phyloP scores from a whole-genome alignment of 1,140 invertebrate species.

The Batillaria attramentaria region DNA sequence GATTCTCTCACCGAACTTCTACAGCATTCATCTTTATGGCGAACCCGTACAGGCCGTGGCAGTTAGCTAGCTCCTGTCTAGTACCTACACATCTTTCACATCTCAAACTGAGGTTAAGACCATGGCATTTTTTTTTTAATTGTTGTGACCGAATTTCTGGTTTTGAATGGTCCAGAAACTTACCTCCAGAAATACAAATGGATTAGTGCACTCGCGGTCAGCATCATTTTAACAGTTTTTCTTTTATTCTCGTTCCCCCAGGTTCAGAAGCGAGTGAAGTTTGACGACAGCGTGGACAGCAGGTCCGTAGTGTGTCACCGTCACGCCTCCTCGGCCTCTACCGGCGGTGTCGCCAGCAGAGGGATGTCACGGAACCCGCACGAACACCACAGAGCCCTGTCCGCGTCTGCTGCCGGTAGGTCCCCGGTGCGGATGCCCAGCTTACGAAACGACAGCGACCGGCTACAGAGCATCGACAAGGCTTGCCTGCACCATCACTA shows the following conservation, averaged over 20 bases:
- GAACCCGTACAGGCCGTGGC: too few species aligned
- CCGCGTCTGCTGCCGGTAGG: neutral
- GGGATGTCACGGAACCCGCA: neutral
- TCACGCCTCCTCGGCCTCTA: neutral
- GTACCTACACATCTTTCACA: too few species aligned
- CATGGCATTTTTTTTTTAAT: neutral
- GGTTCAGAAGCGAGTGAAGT: slow-evolving; percentile 31
- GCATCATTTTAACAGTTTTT: too few species aligned
- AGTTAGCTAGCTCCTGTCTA: too few species aligned
- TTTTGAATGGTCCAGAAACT: too few species aligned
- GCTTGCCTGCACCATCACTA: neutral
- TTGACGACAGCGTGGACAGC: slow-evolving; percentile 24
- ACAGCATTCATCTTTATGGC: too few species aligned
- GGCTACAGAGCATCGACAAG: slow-evolving; percentile 12
- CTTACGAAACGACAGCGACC: neutral
- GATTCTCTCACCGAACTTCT: too few species aligned
- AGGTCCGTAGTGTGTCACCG: neutral
- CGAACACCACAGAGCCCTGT: neutral
- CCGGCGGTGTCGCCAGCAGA: neutral
- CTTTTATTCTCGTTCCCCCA: too few species aligned
- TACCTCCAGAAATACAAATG: too few species aligned
- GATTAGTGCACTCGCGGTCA: too few species aligned
- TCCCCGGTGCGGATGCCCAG: neutral
- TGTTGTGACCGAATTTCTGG: too few species aligned
- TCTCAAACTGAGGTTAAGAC: too few species aligned